Percentiles rank a stretch among this genome's conserved stretches.
phyloP scores from a whole-genome alignment of 2,797 vertebrate species.

The Heterohyrax brucei region DNA sequence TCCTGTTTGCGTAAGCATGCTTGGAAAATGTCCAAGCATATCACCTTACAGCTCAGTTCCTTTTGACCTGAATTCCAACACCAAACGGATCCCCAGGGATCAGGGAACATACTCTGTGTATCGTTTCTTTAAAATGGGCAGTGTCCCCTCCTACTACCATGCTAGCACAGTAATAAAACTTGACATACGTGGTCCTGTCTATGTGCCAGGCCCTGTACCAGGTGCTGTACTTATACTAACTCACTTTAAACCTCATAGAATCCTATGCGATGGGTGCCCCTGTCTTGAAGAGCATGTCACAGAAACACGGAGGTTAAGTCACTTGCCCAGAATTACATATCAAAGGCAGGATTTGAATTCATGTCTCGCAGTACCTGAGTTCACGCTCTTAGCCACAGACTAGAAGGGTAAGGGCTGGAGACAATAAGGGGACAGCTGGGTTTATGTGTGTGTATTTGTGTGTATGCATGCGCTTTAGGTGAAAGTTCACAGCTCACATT shows the following conservation, averaged over 20 bases:
- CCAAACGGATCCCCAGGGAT: constrained; percentile 53
- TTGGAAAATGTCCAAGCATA: constrained; percentile 86
- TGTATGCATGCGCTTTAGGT: too few relatives aligned
- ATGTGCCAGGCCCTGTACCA: rapidly evolving
- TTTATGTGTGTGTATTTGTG: too few relatives aligned
- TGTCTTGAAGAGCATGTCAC: rapidly evolving
- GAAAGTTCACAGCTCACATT: too few relatives aligned
- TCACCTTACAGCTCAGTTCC: constrained; percentile 86
- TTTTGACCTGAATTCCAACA: constrained; percentile 47
- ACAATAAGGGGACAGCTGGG: background rate
- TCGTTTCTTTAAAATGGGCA: background rate
- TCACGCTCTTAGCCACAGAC: background rate
- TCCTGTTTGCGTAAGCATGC: constrained; percentile 90
- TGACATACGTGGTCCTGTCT: background rate
- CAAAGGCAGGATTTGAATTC: background rate
- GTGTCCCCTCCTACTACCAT: constrained; percentile 59
- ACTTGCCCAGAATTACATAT: background rate
- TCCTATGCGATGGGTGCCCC: rapidly evolving
- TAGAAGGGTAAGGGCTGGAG: too few relatives aligned
- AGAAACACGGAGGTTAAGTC: background rate
- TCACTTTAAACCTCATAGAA: rapidly evolving
- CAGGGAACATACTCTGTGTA: background rate
- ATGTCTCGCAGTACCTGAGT: background rate
- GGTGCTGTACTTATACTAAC: rapidly evolving
- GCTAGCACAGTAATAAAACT: constrained; percentile 42